Evolutionary conservation across 1,140 invertebrate genomes (phyloP), one percentile per base, ranked within the genome.

Genomic region (Gyrodactylus bullatarudis): DNA sequence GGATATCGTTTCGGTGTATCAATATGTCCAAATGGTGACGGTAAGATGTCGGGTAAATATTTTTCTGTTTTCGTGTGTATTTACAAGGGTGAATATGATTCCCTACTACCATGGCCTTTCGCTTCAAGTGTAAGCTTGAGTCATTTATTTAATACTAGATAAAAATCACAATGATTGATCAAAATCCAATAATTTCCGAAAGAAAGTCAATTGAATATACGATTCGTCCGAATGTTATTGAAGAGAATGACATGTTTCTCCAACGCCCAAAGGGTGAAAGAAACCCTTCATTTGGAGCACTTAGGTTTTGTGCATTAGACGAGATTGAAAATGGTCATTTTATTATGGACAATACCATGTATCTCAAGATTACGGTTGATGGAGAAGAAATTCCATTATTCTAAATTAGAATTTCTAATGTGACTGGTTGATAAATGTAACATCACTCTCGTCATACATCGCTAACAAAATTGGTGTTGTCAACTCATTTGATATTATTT

Each of bases 71-170:
- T 71, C 24, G 26, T 26, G 23, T 71, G 70, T 26, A 71, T 71
- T 25, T 71, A 24, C 24, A 21, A 24, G 24, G 70, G 70, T 1
- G 70, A 71, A 71, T 16, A 71, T 71, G 70, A 71, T 71, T 23
- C 21, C 24, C 24, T 71, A 24, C 24, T 71, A 71, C 70, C 21
- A 71, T 71, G 70, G 70, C 70, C 70, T 20, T 71, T 71, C 24
- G 20, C 70, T 23, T 25, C 24, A 24, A 24, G 20, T 20, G 70
- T 71, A 1, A 71, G 21, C n/a, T 26, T 25, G 20, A 71, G 26
- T 25, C 16, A 54, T 54, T 54, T 54, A 54, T n/a, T 54, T n/a
- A 54, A 54, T 54, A 54, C 34, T 54, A 54, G 34, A 54, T 54
- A 16, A 54, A 8, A 54, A 54, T 54, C 34, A 54, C 34, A 8